Percentiles rank a stretch among this genome's conserved stretches.
Conservation (phyloP, 2,113 vertebrate genomes). For the Amphiprion ocellaris region DNA sequence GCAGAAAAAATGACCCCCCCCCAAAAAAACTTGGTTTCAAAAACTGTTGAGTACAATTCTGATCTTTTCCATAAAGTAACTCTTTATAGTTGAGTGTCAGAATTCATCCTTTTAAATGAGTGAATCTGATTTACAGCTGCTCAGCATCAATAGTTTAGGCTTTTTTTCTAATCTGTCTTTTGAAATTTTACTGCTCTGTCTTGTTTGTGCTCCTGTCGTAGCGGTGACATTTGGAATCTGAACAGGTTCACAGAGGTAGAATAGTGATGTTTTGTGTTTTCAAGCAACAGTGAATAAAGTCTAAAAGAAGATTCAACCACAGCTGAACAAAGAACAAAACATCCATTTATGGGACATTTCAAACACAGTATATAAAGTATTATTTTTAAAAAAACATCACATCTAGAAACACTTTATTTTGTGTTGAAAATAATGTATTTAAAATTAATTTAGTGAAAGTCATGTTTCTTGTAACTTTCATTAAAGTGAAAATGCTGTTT, state of each 20-base stretch:
- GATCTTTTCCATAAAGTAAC: too few species aligned
- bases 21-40: too few species aligned
- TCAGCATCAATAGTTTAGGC: too few species aligned
- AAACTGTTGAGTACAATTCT: too few species aligned
- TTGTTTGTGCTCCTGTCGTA: background rate
- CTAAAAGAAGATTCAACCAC: background rate
- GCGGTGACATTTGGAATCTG: background rate
- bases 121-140: too few species aligned
- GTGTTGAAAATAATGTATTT: background rate
- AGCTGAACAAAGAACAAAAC: background rate
- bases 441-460: background rate
- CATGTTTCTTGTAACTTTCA: slow-evolving; percentile 3
- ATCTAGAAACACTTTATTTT: background rate
- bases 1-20: too few species aligned
- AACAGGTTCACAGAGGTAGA: background rate
- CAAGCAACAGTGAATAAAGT: background rate
- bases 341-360: background rate
- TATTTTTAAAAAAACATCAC: background rate
- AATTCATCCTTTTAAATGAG: too few species aligned
- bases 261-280: background rate
- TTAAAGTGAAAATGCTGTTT: slow-evolving; percentile 15
- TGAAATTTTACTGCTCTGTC: too few species aligned
- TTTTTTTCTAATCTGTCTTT: too few species aligned
- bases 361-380: background rate
- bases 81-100: too few species aligned